Conservation (phyloP, 2,797 vertebrate species). For the Crocodylus rhombifer region DNA sequence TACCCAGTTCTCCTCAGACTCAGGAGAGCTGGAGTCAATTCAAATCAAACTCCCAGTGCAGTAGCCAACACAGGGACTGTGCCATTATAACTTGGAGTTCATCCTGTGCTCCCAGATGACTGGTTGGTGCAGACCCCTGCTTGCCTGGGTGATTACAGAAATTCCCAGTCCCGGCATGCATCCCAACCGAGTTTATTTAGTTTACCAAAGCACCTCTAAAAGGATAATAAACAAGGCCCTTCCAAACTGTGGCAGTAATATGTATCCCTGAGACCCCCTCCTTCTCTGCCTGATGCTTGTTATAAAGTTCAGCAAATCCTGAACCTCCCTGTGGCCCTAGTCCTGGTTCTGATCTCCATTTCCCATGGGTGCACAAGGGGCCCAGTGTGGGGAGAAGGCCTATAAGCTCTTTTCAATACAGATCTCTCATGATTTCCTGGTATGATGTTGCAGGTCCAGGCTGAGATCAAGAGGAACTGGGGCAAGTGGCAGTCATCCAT, state of each 20-base stretch:
- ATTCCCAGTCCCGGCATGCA: background rate
- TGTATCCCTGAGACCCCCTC: background rate
- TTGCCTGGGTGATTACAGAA: too few species aligned
- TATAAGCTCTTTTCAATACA: too few species aligned
- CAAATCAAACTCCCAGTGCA: background rate
- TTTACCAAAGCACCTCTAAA: background rate
- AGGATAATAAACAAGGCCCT: background rate
- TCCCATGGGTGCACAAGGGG: background rate
- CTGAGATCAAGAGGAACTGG: constrained; percentile 75
- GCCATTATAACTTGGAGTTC: background rate
- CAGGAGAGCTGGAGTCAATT: background rate
- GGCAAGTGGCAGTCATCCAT: constrained; percentile 63
- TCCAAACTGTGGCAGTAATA: background rate
- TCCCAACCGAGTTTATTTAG: background rate
- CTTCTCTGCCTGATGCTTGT: background rate
- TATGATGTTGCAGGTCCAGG: constrained; percentile 73
- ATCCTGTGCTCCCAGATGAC: background rate
- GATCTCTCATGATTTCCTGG: fast-evolving
- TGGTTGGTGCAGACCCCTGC: background rate
- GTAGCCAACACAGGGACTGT: background rate
- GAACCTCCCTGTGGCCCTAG: background rate
- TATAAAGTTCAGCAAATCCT: background rate
- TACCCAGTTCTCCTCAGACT: background rate
- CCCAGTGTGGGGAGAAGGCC: background rate
- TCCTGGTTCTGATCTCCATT: background rate